A percentile compares a stretch with the other conserved stretches of the same genome.
These are phyloP conservation scores for Scyliorhinus canicula DNA, from an alignment of 2,797 vertebrate species.

Conservation along the genomic window DNA sequence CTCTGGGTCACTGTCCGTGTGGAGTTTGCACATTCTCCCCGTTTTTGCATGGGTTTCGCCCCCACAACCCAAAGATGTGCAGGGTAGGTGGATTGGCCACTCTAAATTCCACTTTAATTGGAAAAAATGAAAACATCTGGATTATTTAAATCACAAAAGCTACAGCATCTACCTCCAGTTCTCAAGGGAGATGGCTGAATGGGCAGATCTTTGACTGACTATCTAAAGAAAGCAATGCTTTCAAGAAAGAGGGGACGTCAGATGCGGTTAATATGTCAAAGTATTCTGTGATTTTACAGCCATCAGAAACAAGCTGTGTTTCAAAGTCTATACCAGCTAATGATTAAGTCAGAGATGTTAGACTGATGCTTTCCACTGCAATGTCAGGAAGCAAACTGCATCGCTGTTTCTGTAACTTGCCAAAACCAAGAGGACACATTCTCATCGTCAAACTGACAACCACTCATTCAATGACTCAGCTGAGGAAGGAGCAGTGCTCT, in stretches of 20 bases:
- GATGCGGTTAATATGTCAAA: not conserved
- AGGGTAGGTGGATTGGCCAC: too few species aligned
- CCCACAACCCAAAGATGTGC: too few species aligned
- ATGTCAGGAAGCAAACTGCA: not conserved
- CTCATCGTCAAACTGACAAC: not conserved
- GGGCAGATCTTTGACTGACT: not conserved
- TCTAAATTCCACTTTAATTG: too few species aligned
- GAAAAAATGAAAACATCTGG: not conserved
- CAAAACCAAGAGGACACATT: not conserved
- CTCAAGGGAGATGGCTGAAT: not conserved
- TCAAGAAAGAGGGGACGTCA: not conserved
- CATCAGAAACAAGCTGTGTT: not conserved
- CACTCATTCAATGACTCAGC: not conserved
- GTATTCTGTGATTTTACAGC: not conserved
- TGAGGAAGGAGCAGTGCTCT: too few species aligned
- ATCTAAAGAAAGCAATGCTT: not conserved
- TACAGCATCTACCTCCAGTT: not conserved
- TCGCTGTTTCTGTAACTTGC: not conserved
- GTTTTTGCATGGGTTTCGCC: too few species aligned
- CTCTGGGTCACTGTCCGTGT: too few species aligned
- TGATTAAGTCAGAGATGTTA: not conserved
- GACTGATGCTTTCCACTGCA: not conserved
- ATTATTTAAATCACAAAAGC: not conserved
- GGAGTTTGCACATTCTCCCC: too few species aligned
- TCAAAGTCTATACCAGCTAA: not conserved